A percentile compares a stretch with the other conserved stretches of the same genome.
Conservation (phyloP, 2,888 invertebrate genomes). For the Piscicola geometra region DNA sequence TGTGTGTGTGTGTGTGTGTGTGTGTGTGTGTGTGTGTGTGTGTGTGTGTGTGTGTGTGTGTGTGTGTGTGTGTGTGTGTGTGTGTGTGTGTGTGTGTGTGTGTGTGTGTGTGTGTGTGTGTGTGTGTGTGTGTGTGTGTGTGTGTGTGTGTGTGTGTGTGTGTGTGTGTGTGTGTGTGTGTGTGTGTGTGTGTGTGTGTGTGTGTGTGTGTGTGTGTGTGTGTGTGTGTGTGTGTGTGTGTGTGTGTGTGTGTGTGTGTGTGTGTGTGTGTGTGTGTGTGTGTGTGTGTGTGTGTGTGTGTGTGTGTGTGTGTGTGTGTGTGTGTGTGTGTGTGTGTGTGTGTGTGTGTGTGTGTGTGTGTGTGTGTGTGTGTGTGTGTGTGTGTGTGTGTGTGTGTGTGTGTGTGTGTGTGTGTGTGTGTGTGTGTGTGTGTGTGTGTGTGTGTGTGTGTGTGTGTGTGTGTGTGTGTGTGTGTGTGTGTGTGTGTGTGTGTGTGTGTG, state of each 20-base stretch:
- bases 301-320: conserved; percentile 1
- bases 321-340: too few species aligned
- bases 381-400: too few species aligned
- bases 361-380: too few species aligned
- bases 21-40: conserved; percentile 18
- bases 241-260: conserved; percentile 19
- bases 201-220: conserved; percentile 19
- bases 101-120: conserved; percentile 19
- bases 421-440: too few species aligned
- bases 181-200: conserved; percentile 19
- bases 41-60: conserved; percentile 19
- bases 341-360: too few species aligned
- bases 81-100: conserved; percentile 19
- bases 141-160: conserved; percentile 19
- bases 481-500: too few species aligned
- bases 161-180: conserved; percentile 19
- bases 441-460: too few species aligned
- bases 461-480: too few species aligned
- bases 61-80: conserved; percentile 19
- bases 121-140: conserved; percentile 19
- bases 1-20: conserved; percentile 24
- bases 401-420: too few species aligned
- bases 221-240: conserved; percentile 18
- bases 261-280: conserved; percentile 19
- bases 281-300: conserved; percentile 15